Evolutionary conservation across 2,797 vertebrate genomes (phyloP).

Genomic region (Sebastes flavidus): DNA sequence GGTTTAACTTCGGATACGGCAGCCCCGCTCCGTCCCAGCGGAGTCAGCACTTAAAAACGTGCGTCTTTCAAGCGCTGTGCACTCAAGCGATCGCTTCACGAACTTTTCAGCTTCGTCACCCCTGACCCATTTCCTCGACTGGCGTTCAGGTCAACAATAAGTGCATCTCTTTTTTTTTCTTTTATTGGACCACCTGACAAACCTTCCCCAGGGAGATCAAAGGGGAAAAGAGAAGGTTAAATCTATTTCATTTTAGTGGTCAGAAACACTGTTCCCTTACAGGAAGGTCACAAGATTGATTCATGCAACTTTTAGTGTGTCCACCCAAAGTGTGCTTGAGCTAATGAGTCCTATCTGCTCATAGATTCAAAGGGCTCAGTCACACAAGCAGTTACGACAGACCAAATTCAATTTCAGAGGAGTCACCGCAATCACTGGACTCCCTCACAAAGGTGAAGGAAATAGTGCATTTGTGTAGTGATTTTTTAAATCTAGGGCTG

Average conservation of each 20-base stretch:
- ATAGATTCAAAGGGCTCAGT: background rate
- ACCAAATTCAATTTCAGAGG: background rate
- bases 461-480: too few relatives aligned
- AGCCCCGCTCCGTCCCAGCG: background rate
- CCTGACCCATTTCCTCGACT: slow-evolving; percentile 19
- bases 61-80: background rate
- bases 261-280: background rate
- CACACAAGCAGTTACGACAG: background rate
- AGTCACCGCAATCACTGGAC: background rate
- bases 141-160: background rate
- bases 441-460: background rate
- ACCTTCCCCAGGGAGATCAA: background rate
- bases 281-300: background rate
- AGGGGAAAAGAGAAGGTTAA: background rate
- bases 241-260: background rate
- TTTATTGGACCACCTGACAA: background rate
- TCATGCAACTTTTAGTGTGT: background rate
- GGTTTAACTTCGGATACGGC: background rate
- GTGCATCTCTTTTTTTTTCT: background rate
- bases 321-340: background rate
- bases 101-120: slow-evolving; percentile 23
- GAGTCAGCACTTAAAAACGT: slow-evolving; percentile 47
- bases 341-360: background rate
- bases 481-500: background rate
- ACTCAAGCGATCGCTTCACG: background rate